Conservation (phyloP, 2,113 vertebrate species). For the Sterrhoptilus dennistouni region DNA sequence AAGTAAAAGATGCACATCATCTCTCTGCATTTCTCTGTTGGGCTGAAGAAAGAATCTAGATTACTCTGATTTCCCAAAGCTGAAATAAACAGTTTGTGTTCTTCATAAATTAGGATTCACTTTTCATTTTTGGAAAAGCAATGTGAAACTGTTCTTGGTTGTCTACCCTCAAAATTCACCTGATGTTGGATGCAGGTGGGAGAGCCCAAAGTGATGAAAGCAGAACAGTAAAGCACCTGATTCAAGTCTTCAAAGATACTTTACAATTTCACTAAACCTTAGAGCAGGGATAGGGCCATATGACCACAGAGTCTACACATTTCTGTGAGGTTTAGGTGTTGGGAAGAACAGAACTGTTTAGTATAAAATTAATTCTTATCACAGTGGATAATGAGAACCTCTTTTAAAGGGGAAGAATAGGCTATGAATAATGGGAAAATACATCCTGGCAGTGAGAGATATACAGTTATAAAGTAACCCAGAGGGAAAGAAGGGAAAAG, state of each 20-base stretch:
- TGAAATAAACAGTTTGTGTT: not conserved
- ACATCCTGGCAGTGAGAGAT: not conserved
- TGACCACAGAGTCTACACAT: not conserved
- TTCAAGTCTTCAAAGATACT: not conserved
- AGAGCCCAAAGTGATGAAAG: not conserved
- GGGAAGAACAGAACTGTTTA: not conserved
- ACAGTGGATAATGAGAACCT: not conserved
- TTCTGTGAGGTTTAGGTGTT: not conserved
- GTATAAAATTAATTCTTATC: not conserved
- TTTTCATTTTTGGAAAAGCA: not conserved
- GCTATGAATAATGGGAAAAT: not conserved
- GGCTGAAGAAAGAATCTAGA: not conserved
- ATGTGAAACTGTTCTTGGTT: not conserved
- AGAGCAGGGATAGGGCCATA: accelerated
- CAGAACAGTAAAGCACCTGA: not conserved
- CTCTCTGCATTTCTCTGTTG: not conserved
- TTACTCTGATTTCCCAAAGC: not conserved
- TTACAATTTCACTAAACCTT: not conserved
- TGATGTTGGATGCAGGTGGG: not conserved
- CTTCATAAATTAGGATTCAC: not conserved
- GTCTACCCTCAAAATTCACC: not conserved
- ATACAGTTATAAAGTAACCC: not conserved
- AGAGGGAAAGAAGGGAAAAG: not conserved
- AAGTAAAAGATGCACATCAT: not conserved
- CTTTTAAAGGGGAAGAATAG: not conserved